Percentiles rank a stretch among this genome's conserved stretches.
phyloP scores from a whole-genome alignment of 92 coral and sea anemone species.

The Metridium senile region DNA sequence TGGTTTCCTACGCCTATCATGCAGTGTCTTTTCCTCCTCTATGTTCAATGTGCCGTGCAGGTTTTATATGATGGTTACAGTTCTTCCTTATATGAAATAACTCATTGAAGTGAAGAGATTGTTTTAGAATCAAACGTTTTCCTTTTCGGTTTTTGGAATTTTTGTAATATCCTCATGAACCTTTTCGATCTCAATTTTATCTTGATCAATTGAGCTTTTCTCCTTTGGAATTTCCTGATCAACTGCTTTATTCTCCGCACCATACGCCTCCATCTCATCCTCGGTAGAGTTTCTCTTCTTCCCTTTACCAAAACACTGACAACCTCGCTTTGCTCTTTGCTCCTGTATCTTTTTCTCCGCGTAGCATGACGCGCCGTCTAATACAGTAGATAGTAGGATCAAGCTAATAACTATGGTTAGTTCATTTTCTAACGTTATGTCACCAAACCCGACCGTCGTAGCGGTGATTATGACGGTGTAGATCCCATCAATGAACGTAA shows the following conservation, averaged over 20 bases:
- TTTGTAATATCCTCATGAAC: not conserved
- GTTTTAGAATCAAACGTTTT: no score
- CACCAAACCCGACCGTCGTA: conserved; percentile 48
- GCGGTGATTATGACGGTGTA: conserved; percentile 31
- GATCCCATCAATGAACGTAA: conserved; percentile 18
- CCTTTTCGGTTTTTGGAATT: not conserved
- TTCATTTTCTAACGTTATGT: conserved; percentile 5
- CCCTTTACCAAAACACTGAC: conserved; percentile 30
- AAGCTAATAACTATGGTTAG: conserved; percentile 14
- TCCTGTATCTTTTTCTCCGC: conserved; percentile 23
- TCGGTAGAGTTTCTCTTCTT: conserved; percentile 11
- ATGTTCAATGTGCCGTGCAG: no score
- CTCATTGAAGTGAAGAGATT: no score
- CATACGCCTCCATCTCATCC: conserved; percentile 31
- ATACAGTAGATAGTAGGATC: conserved; percentile 24
- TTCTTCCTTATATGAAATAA: no score
- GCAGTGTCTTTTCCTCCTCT: no score
- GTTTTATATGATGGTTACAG: no score
- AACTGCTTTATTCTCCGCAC: conserved; percentile 27
- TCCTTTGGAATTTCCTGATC: not conserved
- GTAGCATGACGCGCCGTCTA: conserved; percentile 38
- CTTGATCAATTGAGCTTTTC: not conserved
- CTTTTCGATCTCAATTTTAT: not conserved
- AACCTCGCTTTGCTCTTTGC: conserved; percentile 6
- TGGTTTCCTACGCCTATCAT: no score